These are phyloP conservation scores for Mormyrus proboscirostris DNA, from an alignment of 2,797 vertebrate species.

Conservation along the genomic window DNA sequence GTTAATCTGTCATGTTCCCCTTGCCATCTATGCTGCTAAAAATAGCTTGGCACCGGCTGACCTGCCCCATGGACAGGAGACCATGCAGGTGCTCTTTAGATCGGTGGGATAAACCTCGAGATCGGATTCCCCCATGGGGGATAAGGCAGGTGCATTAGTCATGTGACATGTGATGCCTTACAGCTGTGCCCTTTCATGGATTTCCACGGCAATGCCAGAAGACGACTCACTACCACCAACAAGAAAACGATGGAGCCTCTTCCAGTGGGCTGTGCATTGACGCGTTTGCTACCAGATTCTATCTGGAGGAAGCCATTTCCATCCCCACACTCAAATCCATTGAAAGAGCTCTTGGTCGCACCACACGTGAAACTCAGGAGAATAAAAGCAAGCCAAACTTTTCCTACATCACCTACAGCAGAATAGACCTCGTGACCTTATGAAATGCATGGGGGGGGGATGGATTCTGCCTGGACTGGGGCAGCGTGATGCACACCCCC, in stretches of 20 bases:
- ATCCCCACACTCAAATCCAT: not conserved
- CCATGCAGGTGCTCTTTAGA: slow-evolving; percentile 2
- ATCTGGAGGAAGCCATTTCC: not conserved
- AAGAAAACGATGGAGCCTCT: not conserved
- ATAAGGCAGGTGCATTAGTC: not conserved
- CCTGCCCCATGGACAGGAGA: not conserved
- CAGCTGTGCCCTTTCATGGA: not conserved
- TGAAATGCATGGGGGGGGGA: not conserved
- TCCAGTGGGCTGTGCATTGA: not conserved
- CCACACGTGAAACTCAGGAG: not conserved
- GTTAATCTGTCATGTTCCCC: not conserved
- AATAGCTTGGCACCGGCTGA: not conserved
- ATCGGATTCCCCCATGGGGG: not conserved
- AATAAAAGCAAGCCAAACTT: not conserved
- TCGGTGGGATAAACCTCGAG: not conserved
- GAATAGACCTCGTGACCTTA: not conserved
- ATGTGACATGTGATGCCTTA: not conserved
- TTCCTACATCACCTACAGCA: not conserved
- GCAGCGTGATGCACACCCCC: not conserved
- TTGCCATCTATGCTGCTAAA: not conserved
- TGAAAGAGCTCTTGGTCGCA: not conserved
- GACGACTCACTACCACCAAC: not conserved
- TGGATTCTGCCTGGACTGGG: not conserved
- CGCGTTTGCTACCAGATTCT: not conserved
- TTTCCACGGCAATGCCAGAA: not conserved